Percentiles rank a stretch among this genome's conserved stretches.
phyloP scores from a whole-genome alignment of 2,888 invertebrate species.

The Pyrgus malvae region DNA sequence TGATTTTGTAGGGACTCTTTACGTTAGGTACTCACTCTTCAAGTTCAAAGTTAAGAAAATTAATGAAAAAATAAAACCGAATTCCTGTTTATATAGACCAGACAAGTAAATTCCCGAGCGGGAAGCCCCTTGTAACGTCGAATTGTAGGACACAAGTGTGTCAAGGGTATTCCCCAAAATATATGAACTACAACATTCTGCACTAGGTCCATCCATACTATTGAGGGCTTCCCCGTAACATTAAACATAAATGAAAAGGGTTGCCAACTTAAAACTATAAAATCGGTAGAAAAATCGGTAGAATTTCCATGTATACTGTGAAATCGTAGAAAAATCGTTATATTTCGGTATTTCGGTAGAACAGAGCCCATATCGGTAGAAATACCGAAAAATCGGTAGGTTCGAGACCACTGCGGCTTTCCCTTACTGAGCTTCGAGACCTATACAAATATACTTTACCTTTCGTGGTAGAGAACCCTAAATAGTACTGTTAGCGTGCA shows the following conservation, averaged over 20 bases:
- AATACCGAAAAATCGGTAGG: constrained; percentile 14
- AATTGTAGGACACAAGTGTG: neutral
- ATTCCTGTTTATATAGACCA: constrained; percentile 7
- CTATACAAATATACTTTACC: no score
- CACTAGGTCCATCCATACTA: neutral
- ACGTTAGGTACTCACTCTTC: neutral
- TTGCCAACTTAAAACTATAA: neutral
- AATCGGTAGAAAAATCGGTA: neutral
- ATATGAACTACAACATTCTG: neutral
- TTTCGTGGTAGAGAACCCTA: no score
- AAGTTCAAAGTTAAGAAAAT: neutral
- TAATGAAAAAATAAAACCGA: constrained; percentile 12
- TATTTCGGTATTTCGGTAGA: constrained; percentile 6
- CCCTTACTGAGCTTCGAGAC: no score
- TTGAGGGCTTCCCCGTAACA: neutral
- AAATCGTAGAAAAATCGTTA: constrained; percentile 2
- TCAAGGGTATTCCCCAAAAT: neutral
- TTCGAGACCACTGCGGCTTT: neutral
- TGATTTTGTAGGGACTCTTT: neutral
- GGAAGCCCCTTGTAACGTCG: neutral
- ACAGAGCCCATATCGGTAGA: constrained; percentile 7
- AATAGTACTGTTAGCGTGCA: no score
- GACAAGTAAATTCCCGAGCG: constrained; percentile 7
- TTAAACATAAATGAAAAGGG: neutral
- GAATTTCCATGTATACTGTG: neutral